Percentiles rank a stretch among this genome's conserved stretches.
These are phyloP conservation scores for Dorcus parallelipipedus DNA, from an alignment of 2,888 invertebrate genomes.

Conservation along the genomic window DNA sequence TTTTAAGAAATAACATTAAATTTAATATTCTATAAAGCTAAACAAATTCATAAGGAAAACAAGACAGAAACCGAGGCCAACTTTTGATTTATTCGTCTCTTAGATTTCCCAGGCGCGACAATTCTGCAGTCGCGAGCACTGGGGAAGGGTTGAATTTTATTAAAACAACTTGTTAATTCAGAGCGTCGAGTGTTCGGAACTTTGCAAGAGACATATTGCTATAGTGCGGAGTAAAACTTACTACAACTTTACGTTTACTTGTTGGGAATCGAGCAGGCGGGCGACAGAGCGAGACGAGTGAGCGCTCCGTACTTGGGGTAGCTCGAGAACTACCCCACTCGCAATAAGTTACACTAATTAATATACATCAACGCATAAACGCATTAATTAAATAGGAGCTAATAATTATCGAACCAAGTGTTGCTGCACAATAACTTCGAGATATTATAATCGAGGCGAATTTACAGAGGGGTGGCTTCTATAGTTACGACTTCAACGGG, in stretches of 20 bases:
- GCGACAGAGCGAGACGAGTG: conserved; percentile 21
- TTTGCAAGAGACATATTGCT: conserved; percentile 39
- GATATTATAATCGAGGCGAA: conserved; percentile 27
- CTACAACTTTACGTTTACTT: conserved; percentile 42
- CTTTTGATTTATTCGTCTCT: conserved; percentile 47
- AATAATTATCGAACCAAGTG: conserved; percentile 51
- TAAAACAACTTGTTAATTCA: conserved; percentile 53
- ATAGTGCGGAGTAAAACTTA: conserved; percentile 35
- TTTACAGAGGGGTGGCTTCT: conserved; percentile 18
- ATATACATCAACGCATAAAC: conserved; percentile 51
- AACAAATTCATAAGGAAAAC: conserved; percentile 30
- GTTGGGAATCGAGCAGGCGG: conserved; percentile 30
- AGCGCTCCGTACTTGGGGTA: not conserved
- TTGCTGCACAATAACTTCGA: conserved; percentile 35
- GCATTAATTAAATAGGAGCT: conserved; percentile 50
- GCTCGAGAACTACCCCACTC: conserved; percentile 24
- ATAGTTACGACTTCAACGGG: conserved; percentile 19
- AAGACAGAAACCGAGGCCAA: conserved; percentile 34
- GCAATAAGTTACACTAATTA: conserved; percentile 50
- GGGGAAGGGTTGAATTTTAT: conserved; percentile 49
- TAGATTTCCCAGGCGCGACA: conserved; percentile 40
- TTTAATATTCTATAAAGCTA: conserved; percentile 31
- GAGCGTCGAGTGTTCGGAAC: conserved; percentile 43
- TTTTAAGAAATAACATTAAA: conserved; percentile 23
- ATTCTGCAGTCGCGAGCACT: conserved; percentile 35